These are phyloP conservation scores for Rhagonycha fulva DNA, from an alignment of 2,888 invertebrate genomes.

Conservation along the genomic window DNA sequence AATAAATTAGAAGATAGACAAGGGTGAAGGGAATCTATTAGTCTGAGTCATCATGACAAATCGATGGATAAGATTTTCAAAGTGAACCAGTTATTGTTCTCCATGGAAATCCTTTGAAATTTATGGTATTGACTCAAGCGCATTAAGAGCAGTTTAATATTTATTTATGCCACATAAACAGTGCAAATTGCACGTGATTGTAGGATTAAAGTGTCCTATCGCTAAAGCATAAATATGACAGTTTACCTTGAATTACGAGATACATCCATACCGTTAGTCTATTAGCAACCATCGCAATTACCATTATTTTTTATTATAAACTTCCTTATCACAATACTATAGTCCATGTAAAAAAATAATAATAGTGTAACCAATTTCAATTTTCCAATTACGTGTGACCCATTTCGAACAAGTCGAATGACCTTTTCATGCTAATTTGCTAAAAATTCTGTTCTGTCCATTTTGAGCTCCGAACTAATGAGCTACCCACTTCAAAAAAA, in stretches of 20 bases:
- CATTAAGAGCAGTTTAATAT: not conserved
- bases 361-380: not conserved
- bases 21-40: no score
- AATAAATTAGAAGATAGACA: not conserved
- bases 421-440: not conserved
- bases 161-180: not conserved
- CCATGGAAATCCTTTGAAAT: not conserved
- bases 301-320: constrained; percentile 10
- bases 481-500: not conserved
- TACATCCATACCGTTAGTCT: constrained; percentile 16
- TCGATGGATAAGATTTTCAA: not conserved
- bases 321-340: constrained; percentile 11
- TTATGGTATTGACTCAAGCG: not conserved
- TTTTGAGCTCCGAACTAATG: not conserved
- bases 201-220: not conserved
- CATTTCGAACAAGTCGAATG: not conserved
- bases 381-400: not conserved
- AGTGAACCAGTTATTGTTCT: not conserved
- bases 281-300: constrained; percentile 5
- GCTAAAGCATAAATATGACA: not conserved
- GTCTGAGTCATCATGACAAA: no score
- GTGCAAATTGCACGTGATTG: not conserved
- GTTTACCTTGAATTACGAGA: constrained; percentile 13
- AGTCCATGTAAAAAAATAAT: not conserved
- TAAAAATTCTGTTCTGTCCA: not conserved